A percentile compares a stretch with the other conserved stretches of the same genome.
Evolutionary conservation across 2,888 invertebrate genomes (phyloP).

Genomic region (Pharmacophagus antenor): DNA sequence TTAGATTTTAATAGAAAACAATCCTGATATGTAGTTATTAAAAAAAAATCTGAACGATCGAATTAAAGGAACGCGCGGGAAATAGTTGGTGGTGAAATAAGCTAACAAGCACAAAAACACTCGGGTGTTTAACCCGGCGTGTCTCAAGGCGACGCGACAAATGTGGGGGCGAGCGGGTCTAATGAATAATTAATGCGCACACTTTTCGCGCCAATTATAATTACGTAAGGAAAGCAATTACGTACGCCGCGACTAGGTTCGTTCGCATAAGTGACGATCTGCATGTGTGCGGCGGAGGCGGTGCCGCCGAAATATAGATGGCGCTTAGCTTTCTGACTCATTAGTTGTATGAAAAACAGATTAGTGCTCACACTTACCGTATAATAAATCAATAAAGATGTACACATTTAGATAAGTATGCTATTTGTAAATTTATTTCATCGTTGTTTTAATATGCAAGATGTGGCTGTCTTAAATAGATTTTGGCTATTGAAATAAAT

Average conservation of each 20-base stretch:
- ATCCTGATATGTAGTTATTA: not conserved
- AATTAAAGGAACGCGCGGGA: conserved; percentile 2
- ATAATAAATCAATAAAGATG: too few relatives aligned
- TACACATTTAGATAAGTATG: too few relatives aligned
- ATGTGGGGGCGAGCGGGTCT: conserved; percentile 62
- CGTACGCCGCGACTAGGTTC: conserved; percentile 36
- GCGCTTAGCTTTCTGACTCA: not conserved
- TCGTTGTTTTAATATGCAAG: too few relatives aligned
- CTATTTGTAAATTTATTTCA: too few relatives aligned
- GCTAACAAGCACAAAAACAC: conserved; percentile 52
- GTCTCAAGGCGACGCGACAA: conserved; percentile 65
- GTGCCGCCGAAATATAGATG: conserved; percentile 10
- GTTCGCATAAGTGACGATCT: conserved; percentile 39
- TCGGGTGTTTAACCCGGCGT: conserved; percentile 64
- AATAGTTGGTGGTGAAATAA: conserved; percentile 52
- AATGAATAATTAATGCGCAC: conserved; percentile 78
- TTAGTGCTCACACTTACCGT: too few relatives aligned
- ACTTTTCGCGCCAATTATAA: conserved; percentile 75
- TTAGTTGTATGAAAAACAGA: too few relatives aligned
- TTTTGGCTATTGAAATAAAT: too few relatives aligned
- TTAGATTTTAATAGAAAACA: not conserved
- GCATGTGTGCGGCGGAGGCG: conserved; percentile 35
- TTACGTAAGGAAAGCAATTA: conserved; percentile 74
- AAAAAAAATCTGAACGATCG: not conserved
- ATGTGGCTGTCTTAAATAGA: too few relatives aligned